Percentiles rank a stretch among this genome's conserved stretches.
Conservation (phyloP, 2,888 invertebrate species). For the Melieria crassipennis region DNA sequence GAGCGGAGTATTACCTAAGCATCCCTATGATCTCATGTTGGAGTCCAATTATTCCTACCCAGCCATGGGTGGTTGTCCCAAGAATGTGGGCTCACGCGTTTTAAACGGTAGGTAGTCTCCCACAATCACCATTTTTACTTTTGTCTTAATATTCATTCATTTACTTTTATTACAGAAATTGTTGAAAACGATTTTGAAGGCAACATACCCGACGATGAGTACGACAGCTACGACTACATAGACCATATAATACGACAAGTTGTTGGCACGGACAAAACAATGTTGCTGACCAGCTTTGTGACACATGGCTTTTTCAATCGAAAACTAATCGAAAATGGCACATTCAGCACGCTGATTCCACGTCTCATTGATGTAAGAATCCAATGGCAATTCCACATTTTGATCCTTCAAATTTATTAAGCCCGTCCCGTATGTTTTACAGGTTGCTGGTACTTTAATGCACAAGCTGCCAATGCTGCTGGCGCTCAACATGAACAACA, state of each 20-base stretch:
- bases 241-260: slow-evolving; percentile 59
- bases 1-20: slow-evolving; percentile 59
- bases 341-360: slow-evolving; percentile 66
- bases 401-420: background rate
- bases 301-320: slow-evolving; percentile 65
- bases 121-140: background rate
- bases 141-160: too few relatives aligned
- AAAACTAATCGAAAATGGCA: slow-evolving; percentile 62
- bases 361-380: slow-evolving; percentile 67
- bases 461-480: slow-evolving; percentile 66
- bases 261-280: slow-evolving; percentile 65
- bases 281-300: slow-evolving; percentile 65
- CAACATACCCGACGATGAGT: slow-evolving; percentile 58
- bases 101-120: slow-evolving; percentile 48
- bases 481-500: slow-evolving; percentile 64
- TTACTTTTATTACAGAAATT: slow-evolving; percentile 50
- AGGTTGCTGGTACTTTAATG: slow-evolving; percentile 67
- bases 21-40: slow-evolving; percentile 58
- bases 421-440: slow-evolving; percentile 7
- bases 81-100: slow-evolving; percentile 57
- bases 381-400: background rate
- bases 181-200: slow-evolving; percentile 60
- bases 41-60: slow-evolving; percentile 57
- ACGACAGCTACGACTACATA: slow-evolving; percentile 56
- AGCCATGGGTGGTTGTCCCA: slow-evolving; percentile 61